These are phyloP conservation scores for Enteromius anoplus DNA, from an alignment of 2,797 vertebrate species.

Conservation along the genomic window DNA sequence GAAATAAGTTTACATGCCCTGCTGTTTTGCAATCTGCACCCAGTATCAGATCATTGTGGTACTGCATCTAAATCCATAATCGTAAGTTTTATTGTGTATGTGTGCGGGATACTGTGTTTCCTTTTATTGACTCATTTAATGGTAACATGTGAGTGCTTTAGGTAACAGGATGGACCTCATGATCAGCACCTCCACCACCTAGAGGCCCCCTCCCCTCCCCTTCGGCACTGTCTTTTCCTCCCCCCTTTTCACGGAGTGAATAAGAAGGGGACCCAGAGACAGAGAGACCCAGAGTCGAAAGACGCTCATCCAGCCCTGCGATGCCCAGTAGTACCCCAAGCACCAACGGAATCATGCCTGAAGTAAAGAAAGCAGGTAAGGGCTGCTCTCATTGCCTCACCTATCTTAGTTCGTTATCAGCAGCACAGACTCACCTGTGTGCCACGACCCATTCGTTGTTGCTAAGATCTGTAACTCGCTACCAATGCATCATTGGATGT, in stretches of 20 bases:
- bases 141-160: slow-evolving; percentile 62
- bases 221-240: slow-evolving; percentile 24
- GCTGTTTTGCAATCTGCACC: neutral
- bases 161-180: slow-evolving; percentile 63
- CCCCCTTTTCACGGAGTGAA: slow-evolving; percentile 62
- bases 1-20: neutral
- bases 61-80: slow-evolving; percentile 44
- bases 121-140: slow-evolving; percentile 61
- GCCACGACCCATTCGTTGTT: neutral
- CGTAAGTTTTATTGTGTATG: slow-evolving; percentile 29
- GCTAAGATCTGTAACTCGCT: neutral
- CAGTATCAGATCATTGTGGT: neutral
- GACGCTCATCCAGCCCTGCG: slow-evolving; percentile 32
- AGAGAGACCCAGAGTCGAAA: slow-evolving; percentile 26
- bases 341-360: slow-evolving; percentile 69
- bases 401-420: neutral
- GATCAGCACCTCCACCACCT: slow-evolving; percentile 36
- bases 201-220: slow-evolving; percentile 21
- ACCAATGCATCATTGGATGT: neutral
- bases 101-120: slow-evolving; percentile 49
- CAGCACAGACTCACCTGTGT: neutral
- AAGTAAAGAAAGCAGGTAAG: slow-evolving; percentile 75
- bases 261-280: slow-evolving; percentile 70
- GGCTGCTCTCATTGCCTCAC: slow-evolving; percentile 2
- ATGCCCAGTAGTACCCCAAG: slow-evolving; percentile 48